These are phyloP conservation scores for Calameuta filiformis DNA, from an alignment of 2,888 invertebrate species.

Conservation along the genomic window DNA sequence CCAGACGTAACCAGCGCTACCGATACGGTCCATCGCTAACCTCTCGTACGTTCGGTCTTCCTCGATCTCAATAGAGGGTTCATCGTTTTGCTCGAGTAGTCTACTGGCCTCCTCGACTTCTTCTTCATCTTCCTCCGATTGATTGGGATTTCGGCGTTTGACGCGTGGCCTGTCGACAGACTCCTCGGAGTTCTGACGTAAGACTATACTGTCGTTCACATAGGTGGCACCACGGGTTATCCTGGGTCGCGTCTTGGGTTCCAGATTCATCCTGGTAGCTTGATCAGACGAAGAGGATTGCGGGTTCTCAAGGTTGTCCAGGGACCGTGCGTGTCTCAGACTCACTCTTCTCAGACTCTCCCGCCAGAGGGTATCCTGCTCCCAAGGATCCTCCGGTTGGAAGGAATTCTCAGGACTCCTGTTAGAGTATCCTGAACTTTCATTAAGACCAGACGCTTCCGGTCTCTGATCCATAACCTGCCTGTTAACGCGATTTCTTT, in stretches of 20 bases:
- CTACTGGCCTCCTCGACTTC: conserved; percentile 61
- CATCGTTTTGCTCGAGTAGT: conserved; percentile 44
- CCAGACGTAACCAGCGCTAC: conserved; percentile 61
- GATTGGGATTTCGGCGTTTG: conserved; percentile 27
- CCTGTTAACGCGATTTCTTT: conserved; percentile 47
- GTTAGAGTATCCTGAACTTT: conserved; percentile 9
- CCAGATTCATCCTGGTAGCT: conserved; percentile 26
- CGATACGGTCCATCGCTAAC: conserved; percentile 65
- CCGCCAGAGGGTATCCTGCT: conserved; percentile 84
- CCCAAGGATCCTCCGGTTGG: conserved; percentile 77
- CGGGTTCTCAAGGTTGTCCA: conserved; percentile 81
- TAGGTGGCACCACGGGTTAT: conserved; percentile 81
- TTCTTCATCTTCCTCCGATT: conserved; percentile 45
- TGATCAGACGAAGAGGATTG: conserved; percentile 47
- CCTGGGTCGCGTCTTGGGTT: conserved; percentile 60
- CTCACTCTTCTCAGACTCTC: conserved; percentile 83
- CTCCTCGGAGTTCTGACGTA: conserved; percentile 62
- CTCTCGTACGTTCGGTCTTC: conserved; percentile 73
- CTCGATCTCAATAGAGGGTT: conserved; percentile 66
- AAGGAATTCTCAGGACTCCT: conserved; percentile 28
- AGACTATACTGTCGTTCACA: conserved; percentile 78
- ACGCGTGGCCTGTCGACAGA: conserved; percentile 45
- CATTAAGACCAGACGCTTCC: not conserved
- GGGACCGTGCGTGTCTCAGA: conserved; percentile 82
- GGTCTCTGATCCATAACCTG: conserved; percentile 19